phyloP scores from a whole-genome alignment of 23 tunicate species.

The Trididemnum nubilum region DNA sequence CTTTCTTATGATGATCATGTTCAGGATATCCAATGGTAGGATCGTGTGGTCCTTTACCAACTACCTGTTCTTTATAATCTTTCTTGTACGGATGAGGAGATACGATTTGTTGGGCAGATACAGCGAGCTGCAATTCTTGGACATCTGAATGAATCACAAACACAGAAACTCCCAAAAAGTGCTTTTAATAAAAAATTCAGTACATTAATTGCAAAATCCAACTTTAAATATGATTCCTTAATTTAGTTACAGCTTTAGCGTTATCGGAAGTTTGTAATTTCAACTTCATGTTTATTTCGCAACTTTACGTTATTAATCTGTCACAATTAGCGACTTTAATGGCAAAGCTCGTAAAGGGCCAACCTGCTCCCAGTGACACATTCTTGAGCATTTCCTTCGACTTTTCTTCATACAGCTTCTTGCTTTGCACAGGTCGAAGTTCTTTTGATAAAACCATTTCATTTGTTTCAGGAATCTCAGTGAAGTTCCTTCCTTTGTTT shows the following conservation, averaged over 20 bases:
- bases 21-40: constrained; percentile 77
- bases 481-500: constrained; percentile 59
- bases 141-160: constrained; percentile 50
- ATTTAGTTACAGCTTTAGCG: too few species aligned
- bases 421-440: constrained; percentile 65
- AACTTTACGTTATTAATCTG: too few species aligned
- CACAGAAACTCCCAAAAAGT: too few species aligned
- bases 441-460: constrained; percentile 81
- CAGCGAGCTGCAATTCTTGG: constrained; percentile 73
- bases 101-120: constrained; percentile 55
- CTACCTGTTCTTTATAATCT: constrained; percentile 69
- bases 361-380: constrained; percentile 71
- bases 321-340: too few species aligned
- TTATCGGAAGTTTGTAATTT: too few species aligned
- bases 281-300: too few species aligned
- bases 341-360: too few species aligned
- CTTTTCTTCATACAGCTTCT: constrained; percentile 64
- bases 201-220: too few species aligned
- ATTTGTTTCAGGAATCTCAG: constrained; percentile 59
- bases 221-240: too few species aligned
- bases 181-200: too few species aligned
- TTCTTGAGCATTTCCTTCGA: constrained; percentile 64
- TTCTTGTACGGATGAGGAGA: constrained; percentile 61
- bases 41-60: constrained; percentile 72
- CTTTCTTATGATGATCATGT: constrained; percentile 57